A percentile compares a stretch with the other conserved stretches of the same genome.
Conservation (phyloP, 2,888 invertebrate species). For the Thera obeliscata region DNA sequence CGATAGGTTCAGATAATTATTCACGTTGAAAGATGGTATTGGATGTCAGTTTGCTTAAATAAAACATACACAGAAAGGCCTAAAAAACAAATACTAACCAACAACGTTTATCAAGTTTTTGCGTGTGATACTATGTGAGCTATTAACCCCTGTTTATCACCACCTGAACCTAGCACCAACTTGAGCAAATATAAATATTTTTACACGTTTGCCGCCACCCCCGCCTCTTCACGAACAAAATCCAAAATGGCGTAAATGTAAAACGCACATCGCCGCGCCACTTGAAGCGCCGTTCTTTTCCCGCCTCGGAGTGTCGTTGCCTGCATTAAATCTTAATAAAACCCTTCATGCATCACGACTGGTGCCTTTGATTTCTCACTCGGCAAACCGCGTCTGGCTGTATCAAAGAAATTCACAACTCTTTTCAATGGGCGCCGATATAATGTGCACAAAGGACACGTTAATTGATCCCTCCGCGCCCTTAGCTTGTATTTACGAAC, state of each 20-base stretch:
- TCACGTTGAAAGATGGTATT: too few relatives aligned
- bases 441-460: slow-evolving; percentile 77
- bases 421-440: slow-evolving; percentile 84
- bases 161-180: slow-evolving; percentile 39
- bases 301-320: slow-evolving; percentile 83
- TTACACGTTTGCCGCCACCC: slow-evolving; percentile 49
- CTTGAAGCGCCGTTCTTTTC: slow-evolving; percentile 82
- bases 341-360: slow-evolving; percentile 80
- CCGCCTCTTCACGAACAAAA: slow-evolving; percentile 67
- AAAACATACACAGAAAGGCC: not conserved
- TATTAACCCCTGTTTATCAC: slow-evolving; percentile 18
- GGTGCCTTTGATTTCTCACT: slow-evolving; percentile 83
- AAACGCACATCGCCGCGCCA: slow-evolving; percentile 72
- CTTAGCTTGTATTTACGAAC: slow-evolving; percentile 34
- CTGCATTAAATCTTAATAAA: slow-evolving; percentile 84
- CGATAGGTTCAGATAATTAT: too few relatives aligned
- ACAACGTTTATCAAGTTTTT: slow-evolving; percentile 8
- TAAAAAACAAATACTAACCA: not conserved
- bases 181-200: slow-evolving; percentile 43
- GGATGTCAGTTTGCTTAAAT: too few relatives aligned
- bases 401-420: slow-evolving; percentile 84
- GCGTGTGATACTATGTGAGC: slow-evolving; percentile 15
- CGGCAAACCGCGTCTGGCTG: slow-evolving; percentile 81
- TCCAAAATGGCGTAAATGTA: slow-evolving; percentile 79
- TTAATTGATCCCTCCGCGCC: slow-evolving; percentile 76